Base-by-base conservation (phyloP, 2,888 invertebrate genomes). In the Microchrysa polita region DNA sequence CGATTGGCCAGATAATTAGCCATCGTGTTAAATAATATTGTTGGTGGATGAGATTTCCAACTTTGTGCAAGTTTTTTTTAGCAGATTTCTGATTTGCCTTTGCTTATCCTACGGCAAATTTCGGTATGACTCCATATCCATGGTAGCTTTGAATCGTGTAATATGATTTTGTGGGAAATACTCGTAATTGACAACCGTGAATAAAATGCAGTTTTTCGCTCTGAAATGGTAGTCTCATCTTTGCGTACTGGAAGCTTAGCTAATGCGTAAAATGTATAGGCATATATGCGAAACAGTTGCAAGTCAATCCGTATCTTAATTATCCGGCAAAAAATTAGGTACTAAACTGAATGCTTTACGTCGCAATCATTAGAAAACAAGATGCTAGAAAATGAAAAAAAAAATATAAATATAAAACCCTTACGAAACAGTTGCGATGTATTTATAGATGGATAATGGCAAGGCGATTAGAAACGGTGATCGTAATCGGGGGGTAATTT, bases 1-100 rank as follows among this genome's bases (percentile, higher is more conserved):
- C 65, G 65, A 65, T 65, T 48, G 65, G 20, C 22, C 12, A 44
- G 18, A 48, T 65, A 20, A 65, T 65, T 65, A 65, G 48, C 16
- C 9, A 65, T 65, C 23, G 65, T 48, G 48, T 44, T 22, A 20
- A 65, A 65, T n/a, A n/a, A n/a, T 12, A 65, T 48, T 23, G 65
- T 65, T 65, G 65, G 48, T 22, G 44, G 34, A n/a, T n/a, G n/a
- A 18, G 1, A 14, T 65, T 44, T n/a, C n/a, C n/a, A n/a, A n/a
- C n/a, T n/a, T n/a, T n/a, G n/a, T n/a, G n/a, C n/a, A n/a, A n/a
- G n/a, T n/a, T n/a, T n/a, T 65, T 48, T 48, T 48, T 48, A n/a
- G 4, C 42, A 7, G 42, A 12, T 34, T 34, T 34, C 27, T 34
- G 7, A 5, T 34, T 34, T 7, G 27, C 7, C 27, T 34, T 34